Conservation (phyloP, 2,888 invertebrate species). For the Agrotis ipsilon region DNA sequence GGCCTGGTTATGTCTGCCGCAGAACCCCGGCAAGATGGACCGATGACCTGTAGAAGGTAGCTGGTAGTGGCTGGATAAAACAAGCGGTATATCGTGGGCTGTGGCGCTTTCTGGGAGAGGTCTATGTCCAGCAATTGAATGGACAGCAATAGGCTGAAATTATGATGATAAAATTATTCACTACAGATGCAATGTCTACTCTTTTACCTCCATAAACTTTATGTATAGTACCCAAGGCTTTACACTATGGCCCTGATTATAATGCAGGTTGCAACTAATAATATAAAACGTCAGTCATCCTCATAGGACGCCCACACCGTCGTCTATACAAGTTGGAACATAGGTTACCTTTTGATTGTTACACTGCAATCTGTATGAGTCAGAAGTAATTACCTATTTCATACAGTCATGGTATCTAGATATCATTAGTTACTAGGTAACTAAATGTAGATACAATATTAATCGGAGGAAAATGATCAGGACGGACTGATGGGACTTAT, state of each 20-base stretch:
- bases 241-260: conserved; percentile 8
- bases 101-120: no score
- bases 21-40: no score
- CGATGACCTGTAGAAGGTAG: no score
- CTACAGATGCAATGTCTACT: neutral
- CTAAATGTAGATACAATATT: neutral
- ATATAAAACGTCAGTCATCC: conserved; percentile 24
- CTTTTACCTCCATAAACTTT: neutral
- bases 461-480: neutral
- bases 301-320: conserved; percentile 36
- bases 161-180: neutral
- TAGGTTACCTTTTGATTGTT: conserved; percentile 17
- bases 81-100: no score
- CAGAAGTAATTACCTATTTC: conserved; percentile 35
- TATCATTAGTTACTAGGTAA: conserved; percentile 6
- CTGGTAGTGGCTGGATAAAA: no score
- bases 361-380: conserved; percentile 28
- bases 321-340: conserved; percentile 3
- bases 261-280: conserved; percentile 27
- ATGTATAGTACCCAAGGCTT: conserved; percentile 2
- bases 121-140: no score
- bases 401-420: conserved; percentile 2
- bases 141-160: no score
- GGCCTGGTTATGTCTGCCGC: no score
- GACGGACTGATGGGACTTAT: fast-evolving